Conservation (phyloP, 1,140 invertebrate species). For the Leptinotarsa lineolata region DNA sequence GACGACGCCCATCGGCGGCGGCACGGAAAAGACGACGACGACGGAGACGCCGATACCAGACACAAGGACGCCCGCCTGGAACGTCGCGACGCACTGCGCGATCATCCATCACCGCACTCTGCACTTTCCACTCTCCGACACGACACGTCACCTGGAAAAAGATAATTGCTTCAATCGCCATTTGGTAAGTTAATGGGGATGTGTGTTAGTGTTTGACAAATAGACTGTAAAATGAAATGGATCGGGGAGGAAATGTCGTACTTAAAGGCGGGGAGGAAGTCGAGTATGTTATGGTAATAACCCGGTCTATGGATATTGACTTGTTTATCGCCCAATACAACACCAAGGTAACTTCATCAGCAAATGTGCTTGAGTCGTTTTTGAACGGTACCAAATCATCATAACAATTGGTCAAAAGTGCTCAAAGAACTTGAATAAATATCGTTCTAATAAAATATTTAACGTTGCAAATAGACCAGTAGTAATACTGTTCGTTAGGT, state of each 20-base stretch:
- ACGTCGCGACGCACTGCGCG: slow-evolving; percentile 45
- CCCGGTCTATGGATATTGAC: no score
- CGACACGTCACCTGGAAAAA: slow-evolving; percentile 41
- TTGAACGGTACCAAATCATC: no score
- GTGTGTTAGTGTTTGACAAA: slow-evolving; percentile 21
- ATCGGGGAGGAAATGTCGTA: slow-evolving; percentile 15
- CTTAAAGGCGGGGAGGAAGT: not conserved
- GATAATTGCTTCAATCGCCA: slow-evolving; percentile 31
- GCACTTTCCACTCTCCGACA: slow-evolving; percentile 35
- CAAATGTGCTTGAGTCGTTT: no score
- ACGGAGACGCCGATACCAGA: slow-evolving; percentile 39
- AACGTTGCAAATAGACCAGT: no score
- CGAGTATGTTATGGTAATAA: not conserved
- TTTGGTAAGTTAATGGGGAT: slow-evolving; percentile 11
- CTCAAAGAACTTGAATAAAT: no score
- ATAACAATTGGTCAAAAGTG: no score
- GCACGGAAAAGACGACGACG: slow-evolving; percentile 24
- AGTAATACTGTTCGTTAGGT: no score
- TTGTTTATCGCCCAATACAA: no score
- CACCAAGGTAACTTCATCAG: no score
- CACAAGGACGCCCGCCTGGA: slow-evolving; percentile 44
- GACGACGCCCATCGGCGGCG: slow-evolving; percentile 27
- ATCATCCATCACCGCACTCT: slow-evolving; percentile 39
- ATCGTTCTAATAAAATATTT: no score
- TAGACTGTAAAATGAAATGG: slow-evolving; percentile 10